Percentiles rank a stretch among this genome's conserved stretches.
Conservation (phyloP, 1,140 invertebrate species). For the Hyphantria cunea region DNA sequence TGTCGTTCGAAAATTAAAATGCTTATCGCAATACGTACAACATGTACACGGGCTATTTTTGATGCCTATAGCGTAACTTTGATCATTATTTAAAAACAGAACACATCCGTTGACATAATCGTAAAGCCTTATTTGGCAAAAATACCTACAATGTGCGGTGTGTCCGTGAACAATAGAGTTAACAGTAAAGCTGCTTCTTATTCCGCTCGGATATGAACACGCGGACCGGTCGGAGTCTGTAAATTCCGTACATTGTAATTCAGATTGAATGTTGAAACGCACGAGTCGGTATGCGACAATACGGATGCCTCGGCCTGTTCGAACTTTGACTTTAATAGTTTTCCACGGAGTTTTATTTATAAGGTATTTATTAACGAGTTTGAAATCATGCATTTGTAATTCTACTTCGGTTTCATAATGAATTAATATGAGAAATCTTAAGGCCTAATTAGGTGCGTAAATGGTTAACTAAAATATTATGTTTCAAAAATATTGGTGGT, state of each 20-base stretch:
- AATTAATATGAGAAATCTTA: no score
- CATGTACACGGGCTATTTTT: constrained; percentile 54
- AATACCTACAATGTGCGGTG: constrained; percentile 71
- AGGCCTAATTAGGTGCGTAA: no score
- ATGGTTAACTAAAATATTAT: no score
- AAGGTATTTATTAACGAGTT: no score
- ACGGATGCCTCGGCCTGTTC: constrained; percentile 55
- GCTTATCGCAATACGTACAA: constrained; percentile 42
- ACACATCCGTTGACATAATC: constrained; percentile 78
- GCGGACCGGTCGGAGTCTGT: constrained; percentile 65
- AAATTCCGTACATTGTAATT: constrained; percentile 79
- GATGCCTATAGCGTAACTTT: constrained; percentile 46
- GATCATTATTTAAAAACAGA: constrained; percentile 76
- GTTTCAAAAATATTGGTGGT: no score
- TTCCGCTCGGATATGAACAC: constrained; percentile 79
- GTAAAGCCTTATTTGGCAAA: constrained; percentile 74
- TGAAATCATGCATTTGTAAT: no score
- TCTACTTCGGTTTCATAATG: no score
- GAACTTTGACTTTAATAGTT: constrained; percentile 22
- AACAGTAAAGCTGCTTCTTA: constrained; percentile 79
- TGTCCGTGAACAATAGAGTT: constrained; percentile 74
- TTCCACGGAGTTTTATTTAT: background rate
- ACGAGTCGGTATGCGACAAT: constrained; percentile 74
- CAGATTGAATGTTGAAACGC: constrained; percentile 76
- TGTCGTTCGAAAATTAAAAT: constrained; percentile 48